Evolutionary conservation across 2,888 invertebrate species (phyloP).

Genomic region (Gortyna flavago): DNA sequence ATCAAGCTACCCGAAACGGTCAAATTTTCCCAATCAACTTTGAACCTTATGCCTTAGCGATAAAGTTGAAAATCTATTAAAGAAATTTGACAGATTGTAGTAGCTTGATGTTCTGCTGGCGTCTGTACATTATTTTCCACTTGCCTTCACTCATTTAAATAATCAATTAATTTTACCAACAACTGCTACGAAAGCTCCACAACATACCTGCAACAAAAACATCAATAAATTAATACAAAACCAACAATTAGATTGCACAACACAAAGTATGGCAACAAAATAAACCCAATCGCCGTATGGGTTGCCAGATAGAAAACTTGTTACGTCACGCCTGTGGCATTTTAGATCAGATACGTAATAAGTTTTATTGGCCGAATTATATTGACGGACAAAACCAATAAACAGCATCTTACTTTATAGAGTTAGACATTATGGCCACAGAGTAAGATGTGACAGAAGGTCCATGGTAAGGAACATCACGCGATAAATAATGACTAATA

Average conservation of each 20-base stretch:
- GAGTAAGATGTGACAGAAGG: slow-evolving; percentile 18
- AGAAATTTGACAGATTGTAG: too few relatives aligned
- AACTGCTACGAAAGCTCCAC: slow-evolving; percentile 18
- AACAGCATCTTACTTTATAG: slow-evolving; percentile 38
- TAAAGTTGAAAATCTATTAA: too few relatives aligned
- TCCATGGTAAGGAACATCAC: neutral
- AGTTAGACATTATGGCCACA: slow-evolving; percentile 29
- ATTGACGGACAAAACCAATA: slow-evolving; percentile 52
- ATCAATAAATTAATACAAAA: slow-evolving; percentile 55
- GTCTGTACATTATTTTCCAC: neutral
- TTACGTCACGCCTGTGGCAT: slow-evolving; percentile 55
- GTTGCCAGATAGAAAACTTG: slow-evolving; percentile 59
- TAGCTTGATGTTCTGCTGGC: too few relatives aligned
- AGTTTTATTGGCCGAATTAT: slow-evolving; percentile 58
- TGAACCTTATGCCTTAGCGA: too few relatives aligned
- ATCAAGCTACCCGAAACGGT: too few relatives aligned
- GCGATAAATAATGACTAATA: neutral
- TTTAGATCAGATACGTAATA: slow-evolving; percentile 63
- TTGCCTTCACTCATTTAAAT: neutral
- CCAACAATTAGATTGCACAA: slow-evolving; percentile 57
- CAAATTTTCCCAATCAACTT: too few relatives aligned
- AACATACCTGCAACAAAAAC: slow-evolving; percentile 65
- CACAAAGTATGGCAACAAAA: slow-evolving; percentile 46
- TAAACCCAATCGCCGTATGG: slow-evolving; percentile 33
- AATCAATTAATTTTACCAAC: slow-evolving; percentile 38